Conservation (phyloP, 2,888 invertebrate genomes). For the Hedychridium roseum region DNA sequence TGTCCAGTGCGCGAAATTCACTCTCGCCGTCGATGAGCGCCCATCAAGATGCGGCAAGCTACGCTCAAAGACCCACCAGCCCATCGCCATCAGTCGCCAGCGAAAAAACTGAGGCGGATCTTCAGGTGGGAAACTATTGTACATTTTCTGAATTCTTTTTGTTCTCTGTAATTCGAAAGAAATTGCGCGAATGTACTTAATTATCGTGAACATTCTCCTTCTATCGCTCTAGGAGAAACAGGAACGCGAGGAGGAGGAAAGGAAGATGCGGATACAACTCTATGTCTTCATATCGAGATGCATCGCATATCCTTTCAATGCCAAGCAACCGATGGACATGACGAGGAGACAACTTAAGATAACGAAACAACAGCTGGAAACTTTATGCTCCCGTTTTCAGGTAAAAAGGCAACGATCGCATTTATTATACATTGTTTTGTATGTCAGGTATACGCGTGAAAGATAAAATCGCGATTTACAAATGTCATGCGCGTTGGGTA, state of each 20-base stretch:
- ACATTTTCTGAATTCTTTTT: not conserved
- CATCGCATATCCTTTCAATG: conserved; percentile 98
- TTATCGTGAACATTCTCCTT: too few species aligned
- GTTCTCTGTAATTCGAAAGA: not conserved
- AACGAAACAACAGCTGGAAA: conserved; percentile 93
- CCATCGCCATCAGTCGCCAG: conserved; percentile 92
- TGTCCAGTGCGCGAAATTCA: conserved; percentile 54
- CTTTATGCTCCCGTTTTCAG: conserved; percentile 94
- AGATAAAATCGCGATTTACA: too few species aligned
- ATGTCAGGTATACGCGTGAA: too few species aligned
- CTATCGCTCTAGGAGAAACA: conserved; percentile 77
- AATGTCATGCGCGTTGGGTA: too few species aligned
- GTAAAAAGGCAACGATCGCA: too few species aligned
- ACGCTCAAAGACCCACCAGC: conserved; percentile 80
- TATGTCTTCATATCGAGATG: conserved; percentile 99
- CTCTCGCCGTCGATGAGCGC: conserved; percentile 67
- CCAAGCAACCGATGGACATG: conserved; percentile 99
- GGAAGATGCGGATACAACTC: conserved; percentile 91
- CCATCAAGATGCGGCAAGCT: conserved; percentile 57
- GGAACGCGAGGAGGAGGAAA: conserved; percentile 95
- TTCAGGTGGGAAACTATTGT: conserved; percentile 72
- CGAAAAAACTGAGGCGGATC: conserved; percentile 85
- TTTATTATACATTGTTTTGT: too few species aligned
- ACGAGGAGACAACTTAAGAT: conserved; percentile 94
- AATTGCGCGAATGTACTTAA: too few species aligned